Evolutionary conservation across 2,888 invertebrate genomes (phyloP).

Genomic region (Apocheima hispidaria): DNA sequence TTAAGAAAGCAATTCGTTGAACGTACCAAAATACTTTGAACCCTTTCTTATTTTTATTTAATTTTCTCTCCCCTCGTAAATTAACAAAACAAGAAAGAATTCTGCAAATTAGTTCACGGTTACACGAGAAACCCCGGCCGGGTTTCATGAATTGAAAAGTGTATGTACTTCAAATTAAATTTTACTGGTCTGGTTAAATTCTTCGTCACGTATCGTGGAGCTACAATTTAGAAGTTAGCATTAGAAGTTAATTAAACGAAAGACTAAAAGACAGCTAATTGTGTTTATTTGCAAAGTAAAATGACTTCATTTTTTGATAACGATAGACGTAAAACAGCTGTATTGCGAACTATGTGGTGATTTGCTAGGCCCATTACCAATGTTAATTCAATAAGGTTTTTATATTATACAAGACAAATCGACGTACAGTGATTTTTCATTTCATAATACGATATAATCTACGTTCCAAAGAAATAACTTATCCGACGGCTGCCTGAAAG

Average conservation of each 20-base stretch:
- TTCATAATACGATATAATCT: no score
- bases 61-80: constrained; percentile 20
- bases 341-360: no score
- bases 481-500: no score
- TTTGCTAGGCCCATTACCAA: no score
- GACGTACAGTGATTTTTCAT: no score
- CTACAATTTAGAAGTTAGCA: neutral
- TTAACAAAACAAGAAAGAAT: constrained; percentile 25
- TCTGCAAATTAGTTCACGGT: constrained; percentile 25
- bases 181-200: neutral
- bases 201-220: neutral
- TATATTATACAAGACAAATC: no score
- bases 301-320: no score
- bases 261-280: neutral
- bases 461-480: no score
- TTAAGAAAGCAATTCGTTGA: constrained; percentile 16
- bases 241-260: neutral
- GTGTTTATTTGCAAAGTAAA: no score
- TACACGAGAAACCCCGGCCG: constrained; percentile 6
- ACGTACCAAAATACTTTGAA: constrained; percentile 10
- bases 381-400: no score
- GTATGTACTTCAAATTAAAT: constrained; percentile 14
- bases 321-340: no score
- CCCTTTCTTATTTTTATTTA: constrained; percentile 29
- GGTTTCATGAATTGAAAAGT: constrained; percentile 15